phyloP scores from a whole-genome alignment of 2,888 invertebrate species.

The Oscheius sp. region DNA sequence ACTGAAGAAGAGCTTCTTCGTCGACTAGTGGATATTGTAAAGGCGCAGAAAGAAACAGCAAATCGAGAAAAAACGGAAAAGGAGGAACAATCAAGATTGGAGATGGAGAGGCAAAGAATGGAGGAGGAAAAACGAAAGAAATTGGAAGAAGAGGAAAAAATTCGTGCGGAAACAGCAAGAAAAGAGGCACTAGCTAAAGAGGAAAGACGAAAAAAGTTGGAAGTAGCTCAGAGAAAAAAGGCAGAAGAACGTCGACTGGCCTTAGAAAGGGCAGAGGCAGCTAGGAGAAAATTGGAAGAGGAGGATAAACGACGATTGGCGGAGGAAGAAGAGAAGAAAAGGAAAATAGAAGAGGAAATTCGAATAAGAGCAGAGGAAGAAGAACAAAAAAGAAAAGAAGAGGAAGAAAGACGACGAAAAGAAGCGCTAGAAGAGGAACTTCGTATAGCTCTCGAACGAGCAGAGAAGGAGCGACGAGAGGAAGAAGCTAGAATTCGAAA shows the following conservation, averaged over 20 bases:
- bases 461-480: background rate
- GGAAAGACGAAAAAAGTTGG: background rate
- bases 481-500: conserved; percentile 8
- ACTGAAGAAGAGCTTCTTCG: conserved; percentile 46
- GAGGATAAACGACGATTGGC: conserved; percentile 1
- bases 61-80: conserved; percentile 34
- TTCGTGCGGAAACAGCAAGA: conserved; percentile 14
- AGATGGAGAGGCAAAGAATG: conserved; percentile 35
- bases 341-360: conserved; percentile 5
- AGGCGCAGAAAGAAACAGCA: conserved; percentile 40
- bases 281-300: conserved; percentile 1
- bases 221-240: conserved; percentile 2
- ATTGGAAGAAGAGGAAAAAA: conserved; percentile 31
- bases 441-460: conserved; percentile 5
- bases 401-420: conserved; percentile 4
- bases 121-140: conserved; percentile 33
- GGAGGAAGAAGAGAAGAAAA: background rate
- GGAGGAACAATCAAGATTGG: conserved; percentile 35
- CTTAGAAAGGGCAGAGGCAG: background rate
- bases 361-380: background rate
- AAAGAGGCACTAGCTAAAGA: background rate
- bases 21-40: conserved; percentile 39
- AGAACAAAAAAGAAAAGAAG: conserved; percentile 1
- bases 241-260: conserved; percentile 10
- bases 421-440: background rate